Evolutionary conservation across 2,113 vertebrate species (phyloP).

Genomic region (Periophthalmodon schlosseri): DNA sequence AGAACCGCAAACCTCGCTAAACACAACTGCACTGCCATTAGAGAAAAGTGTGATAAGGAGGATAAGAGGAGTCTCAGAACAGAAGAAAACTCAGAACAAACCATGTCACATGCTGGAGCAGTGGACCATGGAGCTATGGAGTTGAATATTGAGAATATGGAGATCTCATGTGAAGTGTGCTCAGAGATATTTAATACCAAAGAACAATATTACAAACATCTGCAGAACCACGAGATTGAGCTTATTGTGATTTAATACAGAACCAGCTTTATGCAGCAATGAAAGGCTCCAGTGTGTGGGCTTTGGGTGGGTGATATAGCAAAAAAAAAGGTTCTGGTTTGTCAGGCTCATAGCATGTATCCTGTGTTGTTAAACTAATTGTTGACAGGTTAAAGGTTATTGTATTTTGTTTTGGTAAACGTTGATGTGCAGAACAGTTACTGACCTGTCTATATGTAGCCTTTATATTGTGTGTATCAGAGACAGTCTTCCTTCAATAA

Average conservation of each 20-base stretch:
- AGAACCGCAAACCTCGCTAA: not conserved
- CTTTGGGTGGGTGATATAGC: no score
- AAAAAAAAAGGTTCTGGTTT: not conserved
- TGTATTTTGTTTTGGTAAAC: no score
- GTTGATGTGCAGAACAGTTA: no score
- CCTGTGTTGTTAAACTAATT: no score
- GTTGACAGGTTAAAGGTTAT: no score
- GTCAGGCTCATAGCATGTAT: no score
- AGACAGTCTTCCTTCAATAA: not conserved
- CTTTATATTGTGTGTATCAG: no score
- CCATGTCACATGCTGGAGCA: not conserved
- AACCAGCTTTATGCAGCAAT: not conserved
- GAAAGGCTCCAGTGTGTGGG: no score
- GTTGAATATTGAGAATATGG: not conserved
- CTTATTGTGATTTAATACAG: not conserved
- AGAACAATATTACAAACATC: not conserved
- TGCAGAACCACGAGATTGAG: not conserved
- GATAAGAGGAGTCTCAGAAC: not conserved
- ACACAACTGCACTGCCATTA: not conserved
- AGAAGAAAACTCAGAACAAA: not conserved
- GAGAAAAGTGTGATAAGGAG: no score
- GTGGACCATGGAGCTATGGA: not conserved
- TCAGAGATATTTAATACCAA: not conserved
- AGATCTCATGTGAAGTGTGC: conserved; percentile 1
- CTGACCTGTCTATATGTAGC: no score